These are phyloP conservation scores for Forbesichthys agassizii DNA, from an alignment of 2,113 vertebrate species.

Conservation along the genomic window DNA sequence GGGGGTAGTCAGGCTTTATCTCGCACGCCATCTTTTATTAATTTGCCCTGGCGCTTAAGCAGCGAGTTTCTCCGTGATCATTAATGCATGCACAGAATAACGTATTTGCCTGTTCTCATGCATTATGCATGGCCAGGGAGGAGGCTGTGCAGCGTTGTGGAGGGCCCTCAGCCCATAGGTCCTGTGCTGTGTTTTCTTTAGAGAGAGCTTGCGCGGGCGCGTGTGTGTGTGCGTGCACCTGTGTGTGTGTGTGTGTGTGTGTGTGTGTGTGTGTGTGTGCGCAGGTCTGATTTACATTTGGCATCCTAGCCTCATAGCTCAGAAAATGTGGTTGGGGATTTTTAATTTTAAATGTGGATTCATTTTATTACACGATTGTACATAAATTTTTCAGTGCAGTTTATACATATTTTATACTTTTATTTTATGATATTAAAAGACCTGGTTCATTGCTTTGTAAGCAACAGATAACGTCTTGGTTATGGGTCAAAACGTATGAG, in stretches of 20 bases:
- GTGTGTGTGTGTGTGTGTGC: background rate
- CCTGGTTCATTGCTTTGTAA: too few species aligned
- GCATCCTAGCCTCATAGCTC: too few species aligned
- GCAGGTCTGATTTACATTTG: too few species aligned
- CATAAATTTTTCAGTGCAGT: too few species aligned
- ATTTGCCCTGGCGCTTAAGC: slow-evolving; percentile 68
- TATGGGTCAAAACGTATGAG: too few species aligned
- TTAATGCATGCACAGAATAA: slow-evolving; percentile 76
- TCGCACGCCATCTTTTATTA: slow-evolving; percentile 75
- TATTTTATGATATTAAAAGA: too few species aligned
- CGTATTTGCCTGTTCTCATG: slow-evolving; percentile 78
- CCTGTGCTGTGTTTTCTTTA: slow-evolving; percentile 34
- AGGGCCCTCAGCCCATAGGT: slow-evolving; percentile 58
- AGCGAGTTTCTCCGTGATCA: slow-evolving; percentile 69
- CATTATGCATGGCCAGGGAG: slow-evolving; percentile 69
- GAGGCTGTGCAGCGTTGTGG: slow-evolving; percentile 47
- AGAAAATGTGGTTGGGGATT: too few species aligned
- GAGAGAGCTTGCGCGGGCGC: slow-evolving; percentile 3
- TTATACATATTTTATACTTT: too few species aligned
- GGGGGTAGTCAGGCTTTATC: slow-evolving; percentile 61
- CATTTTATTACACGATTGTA: too few species aligned
- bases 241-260: slow-evolving; percentile 21
- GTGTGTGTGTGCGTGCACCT: slow-evolving; percentile 9
- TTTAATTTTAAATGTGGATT: too few species aligned
- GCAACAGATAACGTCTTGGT: too few species aligned